phyloP scores from a whole-genome alignment of 1,140 invertebrate genomes.

The Apocrypta bakeri region DNA sequence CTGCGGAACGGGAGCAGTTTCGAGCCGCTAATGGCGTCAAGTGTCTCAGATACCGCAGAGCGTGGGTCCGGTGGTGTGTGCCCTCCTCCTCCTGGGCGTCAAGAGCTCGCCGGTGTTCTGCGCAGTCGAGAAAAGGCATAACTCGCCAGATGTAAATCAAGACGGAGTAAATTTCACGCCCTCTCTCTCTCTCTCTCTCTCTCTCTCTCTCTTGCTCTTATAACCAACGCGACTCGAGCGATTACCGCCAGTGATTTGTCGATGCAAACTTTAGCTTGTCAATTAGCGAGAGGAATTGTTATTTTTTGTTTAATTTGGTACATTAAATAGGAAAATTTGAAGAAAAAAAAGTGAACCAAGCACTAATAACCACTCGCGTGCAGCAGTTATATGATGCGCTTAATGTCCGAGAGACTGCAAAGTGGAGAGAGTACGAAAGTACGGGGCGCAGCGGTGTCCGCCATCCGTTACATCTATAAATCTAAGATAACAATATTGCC shows the following conservation, averaged over 20 bases:
- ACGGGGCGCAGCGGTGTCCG: slow-evolving; percentile 64
- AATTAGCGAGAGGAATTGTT: no score
- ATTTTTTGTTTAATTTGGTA: no score
- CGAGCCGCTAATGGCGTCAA: slow-evolving; percentile 73
- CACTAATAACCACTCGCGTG: not conserved
- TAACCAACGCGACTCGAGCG: not conserved
- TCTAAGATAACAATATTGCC: slow-evolving; percentile 74
- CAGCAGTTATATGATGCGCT: slow-evolving; percentile 61
- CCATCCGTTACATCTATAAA: slow-evolving; percentile 75
- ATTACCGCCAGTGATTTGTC: slow-evolving; percentile 17
- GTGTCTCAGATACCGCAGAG: slow-evolving; percentile 69
- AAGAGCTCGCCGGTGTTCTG: slow-evolving; percentile 4
- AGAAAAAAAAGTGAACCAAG: no score
- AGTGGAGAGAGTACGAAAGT: not conserved
- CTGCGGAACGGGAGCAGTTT: slow-evolving; percentile 71
- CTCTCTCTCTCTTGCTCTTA: not conserved
- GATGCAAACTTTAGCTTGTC: not conserved
- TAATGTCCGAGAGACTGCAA: slow-evolving; percentile 63
- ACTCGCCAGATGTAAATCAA: slow-evolving; percentile 49
- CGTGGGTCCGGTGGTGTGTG: slow-evolving; percentile 61
- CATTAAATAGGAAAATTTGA: no score
- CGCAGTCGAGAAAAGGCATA: slow-evolving; percentile 42
- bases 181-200: not conserved
- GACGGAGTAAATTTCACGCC: slow-evolving; percentile 36
- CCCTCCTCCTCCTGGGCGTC: slow-evolving; percentile 39